Base-by-base conservation (phyloP, 2,113 vertebrate genomes). In the rabbit (Oryctolagus cuniculus) region DNA sequence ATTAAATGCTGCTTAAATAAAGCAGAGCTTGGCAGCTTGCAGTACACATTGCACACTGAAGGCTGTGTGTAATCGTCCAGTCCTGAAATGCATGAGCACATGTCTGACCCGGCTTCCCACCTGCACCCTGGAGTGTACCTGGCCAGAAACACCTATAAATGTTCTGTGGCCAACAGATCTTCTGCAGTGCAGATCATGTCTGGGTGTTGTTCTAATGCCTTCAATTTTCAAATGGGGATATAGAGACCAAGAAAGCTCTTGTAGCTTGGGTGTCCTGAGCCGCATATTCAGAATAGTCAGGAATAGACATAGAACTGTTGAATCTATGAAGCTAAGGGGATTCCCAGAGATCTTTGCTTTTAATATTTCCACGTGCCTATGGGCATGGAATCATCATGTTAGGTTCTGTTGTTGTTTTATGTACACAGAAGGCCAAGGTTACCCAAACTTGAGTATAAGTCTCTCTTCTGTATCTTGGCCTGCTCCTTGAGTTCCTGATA, bases 331-430 rank as follows among this genome's bases (percentile, higher is more conserved):
- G 24, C 4, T 31, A 17, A 86, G 10, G 19, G 4, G 1, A 12
- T 92, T 95, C 82, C 87, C 53, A 90, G 34, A 25, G 82, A 7
- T 25, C 36, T 22, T 53, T 66, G 55, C 22, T 80, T 19, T 94
- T 55, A 84, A 51, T 44, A 69, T 74, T 36, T 74, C 31, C 38
- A n/a, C 3, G 3, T 19, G 0, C 70, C 83, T 63, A 1, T 6
- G 6, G 29, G 9, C 29, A 95, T 74, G 53, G 25, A 25, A 29
- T 21, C 38, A 3, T 67, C 27, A 22, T 79, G 25, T 7, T 34
- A 61, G 19, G 4, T 79, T 67, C 29, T 79, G 5, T 78, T 12
- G 4, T 0, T 13, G 19, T 8, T 78, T 7, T 22, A 16, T 2
- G 1, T 5, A 58, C 44, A 36, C 25, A 70, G 67, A 78, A 93